Evolutionary conservation across 2,797 vertebrate species (phyloP), one percentile per base, ranked within the genome.

Genomic region (Denticeps clupeoides): DNA sequence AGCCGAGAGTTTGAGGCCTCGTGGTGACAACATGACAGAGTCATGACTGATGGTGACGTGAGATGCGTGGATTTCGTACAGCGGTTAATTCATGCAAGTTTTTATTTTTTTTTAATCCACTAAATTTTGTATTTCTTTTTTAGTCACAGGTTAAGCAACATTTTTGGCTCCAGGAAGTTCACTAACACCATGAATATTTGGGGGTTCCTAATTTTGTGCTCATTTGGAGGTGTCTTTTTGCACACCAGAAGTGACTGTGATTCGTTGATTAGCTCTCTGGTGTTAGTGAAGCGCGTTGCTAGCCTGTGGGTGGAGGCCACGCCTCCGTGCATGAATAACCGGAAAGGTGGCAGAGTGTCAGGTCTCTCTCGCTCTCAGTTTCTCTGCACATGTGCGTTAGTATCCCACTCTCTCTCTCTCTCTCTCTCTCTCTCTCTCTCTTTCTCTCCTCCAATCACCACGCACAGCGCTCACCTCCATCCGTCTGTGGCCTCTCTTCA

Each of bases 401-500:
- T 85, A 82, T 68, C 19, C 53, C 49, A 63, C 58, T 67, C 49
- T 46, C 50, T 32, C 46, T 62, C 62, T 43, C 19, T 32, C 42
- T 43, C 55, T 48, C 49, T 46, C 40, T 42, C 48, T 50, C 27
- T 27, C 28, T 31, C 49, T 38, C 59, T 48, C n/a, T 47, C 60
- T 70, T 71, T 67, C 69, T 66, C 69, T 74, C 68, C 63, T 61
- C 70, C 69, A 4, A 26, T 73, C 41, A n/a, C 25, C 35, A 72
- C 23, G 35, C 63, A 52, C 47, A 63, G 70, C 68, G 53, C 82
- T 82, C 93, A 97, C 92, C 91, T 93, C 83, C 78, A 62, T 85
- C 87, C 71, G 82, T 82, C 82, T 87, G 88, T 67, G 88, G 84
- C 65, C 88, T 88, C 89, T 94, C 93, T 75, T 95, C 91, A 55